Percentiles rank a stretch among this genome's conserved stretches.
Conservation (phyloP, 1,140 invertebrate genomes). For the Bombus difficillimus region DNA sequence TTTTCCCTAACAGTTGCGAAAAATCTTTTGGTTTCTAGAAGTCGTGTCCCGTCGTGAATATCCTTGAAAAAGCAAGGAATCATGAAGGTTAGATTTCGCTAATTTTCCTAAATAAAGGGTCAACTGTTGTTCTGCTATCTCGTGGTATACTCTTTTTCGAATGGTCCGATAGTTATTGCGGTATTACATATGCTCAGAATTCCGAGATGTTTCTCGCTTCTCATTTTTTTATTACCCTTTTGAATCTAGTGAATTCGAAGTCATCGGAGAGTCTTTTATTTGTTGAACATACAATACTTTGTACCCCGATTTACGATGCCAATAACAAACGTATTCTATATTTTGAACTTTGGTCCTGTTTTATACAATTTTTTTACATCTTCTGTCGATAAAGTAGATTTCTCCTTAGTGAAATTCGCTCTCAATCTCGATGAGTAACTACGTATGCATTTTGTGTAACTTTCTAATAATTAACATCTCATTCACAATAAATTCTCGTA, state of each 20-base stretch:
- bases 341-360: conserved; percentile 36
- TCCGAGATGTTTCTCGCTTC: background rate
- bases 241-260: background rate
- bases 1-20: background rate
- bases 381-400: background rate
- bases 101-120: background rate
- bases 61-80: conserved; percentile 17
- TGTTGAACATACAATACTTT: background rate
- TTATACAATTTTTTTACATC: background rate
- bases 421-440: background rate
- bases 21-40: background rate
- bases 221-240: background rate
- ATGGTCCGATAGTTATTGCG: conserved; percentile 50
- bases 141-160: conserved; percentile 15
- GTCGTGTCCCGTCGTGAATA: background rate
- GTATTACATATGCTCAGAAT: conserved; percentile 33
- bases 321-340: conserved; percentile 13
- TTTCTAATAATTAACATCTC: background rate
- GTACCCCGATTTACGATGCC: background rate
- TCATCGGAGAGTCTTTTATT: background rate
- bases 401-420: background rate
- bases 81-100: background rate
- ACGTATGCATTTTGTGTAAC: background rate
- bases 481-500: background rate
- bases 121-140: background rate